phyloP scores from a whole-genome alignment of 1,140 invertebrate genomes.

The Drosophila kurseongensis region DNA sequence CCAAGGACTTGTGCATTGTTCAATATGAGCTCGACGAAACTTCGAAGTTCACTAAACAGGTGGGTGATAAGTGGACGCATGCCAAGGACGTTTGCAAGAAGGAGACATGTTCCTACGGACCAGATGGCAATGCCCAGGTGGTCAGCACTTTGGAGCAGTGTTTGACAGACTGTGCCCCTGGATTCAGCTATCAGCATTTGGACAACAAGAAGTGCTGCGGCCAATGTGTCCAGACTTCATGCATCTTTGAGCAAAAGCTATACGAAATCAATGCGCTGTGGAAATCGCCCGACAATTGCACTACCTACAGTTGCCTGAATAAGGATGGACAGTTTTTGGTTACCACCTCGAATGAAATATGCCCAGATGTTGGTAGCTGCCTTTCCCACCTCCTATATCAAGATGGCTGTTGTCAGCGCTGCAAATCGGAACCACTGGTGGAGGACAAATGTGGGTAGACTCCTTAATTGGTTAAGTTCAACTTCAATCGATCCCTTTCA shows the following conservation, averaged over 20 bases:
- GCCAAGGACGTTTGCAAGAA: slow-evolving; percentile 87
- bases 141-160: slow-evolving; percentile 86
- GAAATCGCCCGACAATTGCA: slow-evolving; percentile 89
- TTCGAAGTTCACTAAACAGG: slow-evolving; percentile 85
- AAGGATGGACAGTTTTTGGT: slow-evolving; percentile 85
- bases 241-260: slow-evolving; percentile 87
- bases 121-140: slow-evolving; percentile 85
- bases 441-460: slow-evolving; percentile 77
- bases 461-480: accelerated
- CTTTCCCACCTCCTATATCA: slow-evolving; percentile 84
- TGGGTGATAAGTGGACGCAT: slow-evolving; percentile 84
- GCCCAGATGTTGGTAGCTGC: slow-evolving; percentile 88
- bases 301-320: slow-evolving; percentile 77
- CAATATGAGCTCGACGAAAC: slow-evolving; percentile 84
- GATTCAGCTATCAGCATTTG: slow-evolving; percentile 86
- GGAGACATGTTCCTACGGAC: slow-evolving; percentile 86
- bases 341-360: slow-evolving; percentile 85
- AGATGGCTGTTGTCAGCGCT: slow-evolving; percentile 89
- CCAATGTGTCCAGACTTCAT: slow-evolving; percentile 88
- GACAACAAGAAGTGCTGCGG: slow-evolving; percentile 88
- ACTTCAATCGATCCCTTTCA: background rate
- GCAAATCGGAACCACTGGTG: slow-evolving; percentile 85
- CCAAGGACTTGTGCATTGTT: slow-evolving; percentile 89
- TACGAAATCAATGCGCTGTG: slow-evolving; percentile 86
- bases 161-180: slow-evolving; percentile 86